Conservation (phyloP, 2,888 invertebrate genomes). For the Eucera pruinosa region DNA sequence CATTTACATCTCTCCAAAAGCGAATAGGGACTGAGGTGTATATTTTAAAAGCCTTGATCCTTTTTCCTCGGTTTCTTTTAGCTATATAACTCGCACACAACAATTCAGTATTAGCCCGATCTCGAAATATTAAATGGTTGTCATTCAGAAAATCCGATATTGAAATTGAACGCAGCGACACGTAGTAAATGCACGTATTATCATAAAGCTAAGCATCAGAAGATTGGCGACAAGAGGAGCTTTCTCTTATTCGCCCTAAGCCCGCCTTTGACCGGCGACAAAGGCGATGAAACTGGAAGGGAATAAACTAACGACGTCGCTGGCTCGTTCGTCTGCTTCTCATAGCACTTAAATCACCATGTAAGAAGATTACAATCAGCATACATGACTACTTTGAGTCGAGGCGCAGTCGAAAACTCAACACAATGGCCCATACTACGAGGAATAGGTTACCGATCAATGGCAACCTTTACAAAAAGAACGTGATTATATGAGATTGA, state of each 20-base stretch:
- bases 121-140: conserved; percentile 28
- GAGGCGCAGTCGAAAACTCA: conserved; percentile 53
- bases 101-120: not conserved
- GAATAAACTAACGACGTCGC: conserved; percentile 63
- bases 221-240: conserved; percentile 38
- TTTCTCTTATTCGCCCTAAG: conserved; percentile 40
- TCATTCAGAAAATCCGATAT: conserved; percentile 23
- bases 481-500: conserved; percentile 57
- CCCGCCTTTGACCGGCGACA: conserved; percentile 40
- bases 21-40: no score
- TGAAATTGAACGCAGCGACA: conserved; percentile 18
- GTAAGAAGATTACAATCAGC: conserved; percentile 77
- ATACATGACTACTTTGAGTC: conserved; percentile 59
- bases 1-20: no score
- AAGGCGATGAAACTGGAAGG: conserved; percentile 58
- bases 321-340: conserved; percentile 50
- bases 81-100: not conserved
- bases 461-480: conserved; percentile 36
- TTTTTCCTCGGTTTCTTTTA: not conserved
- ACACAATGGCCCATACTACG: conserved; percentile 64
- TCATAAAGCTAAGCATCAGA: conserved; percentile 40
- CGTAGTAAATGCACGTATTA: conserved; percentile 43
- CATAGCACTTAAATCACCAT: conserved; percentile 67
- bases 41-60: not conserved
- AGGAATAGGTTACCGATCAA: conserved; percentile 65